Evolutionary conservation across 2,113 vertebrate genomes (phyloP).

Genomic region (Ceyx melanurus): DNA sequence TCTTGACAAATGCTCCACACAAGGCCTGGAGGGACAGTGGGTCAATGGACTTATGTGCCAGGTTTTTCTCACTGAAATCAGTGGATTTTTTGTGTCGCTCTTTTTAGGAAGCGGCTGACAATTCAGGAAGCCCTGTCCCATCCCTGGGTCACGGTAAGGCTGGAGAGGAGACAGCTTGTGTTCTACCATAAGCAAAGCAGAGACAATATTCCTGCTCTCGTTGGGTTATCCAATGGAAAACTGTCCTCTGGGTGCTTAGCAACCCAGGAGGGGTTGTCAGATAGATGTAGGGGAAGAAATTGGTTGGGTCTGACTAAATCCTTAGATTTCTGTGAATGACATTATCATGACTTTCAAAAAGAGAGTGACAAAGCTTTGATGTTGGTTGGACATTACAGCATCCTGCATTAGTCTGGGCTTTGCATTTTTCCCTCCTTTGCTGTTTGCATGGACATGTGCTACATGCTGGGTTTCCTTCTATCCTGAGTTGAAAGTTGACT

Average conservation of each 20-base stretch:
- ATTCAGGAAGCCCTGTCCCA: conserved; percentile 91
- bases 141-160: conserved; percentile 93
- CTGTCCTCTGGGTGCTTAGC: not conserved
- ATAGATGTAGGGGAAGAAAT: not conserved
- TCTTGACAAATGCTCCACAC: not conserved
- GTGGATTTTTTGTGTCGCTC: not conserved
- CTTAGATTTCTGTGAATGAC: not conserved
- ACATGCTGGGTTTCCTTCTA: not conserved
- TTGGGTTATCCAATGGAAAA: not conserved
- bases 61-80: not conserved
- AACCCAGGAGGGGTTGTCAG: not conserved
- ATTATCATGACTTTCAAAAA: not conserved
- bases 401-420: not conserved
- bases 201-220: not conserved
- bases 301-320: not conserved
- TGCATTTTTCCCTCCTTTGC: not conserved
- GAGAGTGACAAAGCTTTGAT: not conserved
- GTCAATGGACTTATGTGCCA: not conserved
- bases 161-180: not conserved
- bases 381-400: not conserved
- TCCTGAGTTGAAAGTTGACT: not conserved
- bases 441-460: not conserved
- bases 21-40: not conserved
- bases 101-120: conserved; percentile 88
- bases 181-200: not conserved